Conservation (phyloP, 2,797 vertebrate genomes). For the Bovichtus diacanthus region DNA sequence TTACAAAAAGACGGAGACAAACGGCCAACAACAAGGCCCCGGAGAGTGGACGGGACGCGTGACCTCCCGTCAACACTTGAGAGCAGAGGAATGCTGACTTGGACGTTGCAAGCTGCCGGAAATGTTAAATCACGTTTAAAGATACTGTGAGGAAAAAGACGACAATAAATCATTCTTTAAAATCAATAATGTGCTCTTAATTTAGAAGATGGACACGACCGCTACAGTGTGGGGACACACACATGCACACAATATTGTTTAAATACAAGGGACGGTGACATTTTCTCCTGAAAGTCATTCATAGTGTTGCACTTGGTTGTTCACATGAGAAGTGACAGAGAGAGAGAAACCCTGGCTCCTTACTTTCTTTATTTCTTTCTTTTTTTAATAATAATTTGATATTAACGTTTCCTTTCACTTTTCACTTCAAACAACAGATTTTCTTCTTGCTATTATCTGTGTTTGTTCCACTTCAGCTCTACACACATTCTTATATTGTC, state of each 20-base stretch:
- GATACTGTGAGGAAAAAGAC: conserved; percentile 8
- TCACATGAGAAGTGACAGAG: background rate
- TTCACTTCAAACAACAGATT: no score
- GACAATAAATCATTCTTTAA: conserved; percentile 15
- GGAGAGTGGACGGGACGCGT: background rate
- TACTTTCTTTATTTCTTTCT: no score
- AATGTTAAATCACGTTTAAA: conserved; percentile 27
- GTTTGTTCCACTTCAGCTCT: no score
- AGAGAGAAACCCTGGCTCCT: no score
- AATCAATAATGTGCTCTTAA: conserved; percentile 30
- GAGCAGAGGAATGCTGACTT: conserved; percentile 40
- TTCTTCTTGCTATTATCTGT: no score
- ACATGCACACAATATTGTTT: background rate
- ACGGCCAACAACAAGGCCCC: conserved; percentile 36
- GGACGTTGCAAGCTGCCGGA: background rate
- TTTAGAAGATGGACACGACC: conserved; percentile 1
- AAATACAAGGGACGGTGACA: background rate
- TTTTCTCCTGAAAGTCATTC: background rate
- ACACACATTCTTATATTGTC: no score
- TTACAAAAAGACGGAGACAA: conserved; percentile 33
- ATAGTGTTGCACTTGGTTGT: background rate
- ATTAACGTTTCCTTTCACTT: no score
- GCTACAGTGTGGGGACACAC: no score
- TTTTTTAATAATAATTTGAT: no score
- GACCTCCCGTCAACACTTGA: conserved; percentile 12